Evolutionary conservation across 2,797 vertebrate genomes (phyloP).

Genomic region (Sebastiscus albofasciatus): DNA sequence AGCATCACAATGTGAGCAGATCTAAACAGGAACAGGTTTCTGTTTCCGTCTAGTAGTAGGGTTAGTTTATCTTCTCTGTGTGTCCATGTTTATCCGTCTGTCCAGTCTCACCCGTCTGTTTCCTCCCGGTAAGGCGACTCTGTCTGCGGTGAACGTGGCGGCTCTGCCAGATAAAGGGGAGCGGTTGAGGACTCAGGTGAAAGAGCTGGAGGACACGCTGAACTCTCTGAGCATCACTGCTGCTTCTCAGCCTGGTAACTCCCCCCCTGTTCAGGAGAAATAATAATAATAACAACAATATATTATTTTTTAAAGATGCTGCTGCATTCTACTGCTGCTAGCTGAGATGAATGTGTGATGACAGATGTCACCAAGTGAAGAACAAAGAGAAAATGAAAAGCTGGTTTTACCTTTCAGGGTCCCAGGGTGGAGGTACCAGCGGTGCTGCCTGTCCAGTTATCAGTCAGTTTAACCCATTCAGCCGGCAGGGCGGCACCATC

Average conservation of each 20-base stretch:
- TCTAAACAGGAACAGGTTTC: background rate
- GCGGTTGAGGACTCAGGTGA: slow-evolving; percentile 88
- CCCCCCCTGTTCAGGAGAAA: background rate
- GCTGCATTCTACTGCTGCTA: background rate
- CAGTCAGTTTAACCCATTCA: slow-evolving; percentile 58
- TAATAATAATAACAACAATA: background rate
- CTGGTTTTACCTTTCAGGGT: slow-evolving; percentile 49
- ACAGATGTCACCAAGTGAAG: background rate
- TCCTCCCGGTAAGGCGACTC: slow-evolving; percentile 78
- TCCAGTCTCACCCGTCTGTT: too few relatives aligned
- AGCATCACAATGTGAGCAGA: background rate
- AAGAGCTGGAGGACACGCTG: slow-evolving; percentile 87
- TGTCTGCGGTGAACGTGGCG: slow-evolving; percentile 88
- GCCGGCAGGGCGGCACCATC: slow-evolving; percentile 63
- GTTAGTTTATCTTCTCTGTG: background rate
- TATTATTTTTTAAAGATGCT: background rate
- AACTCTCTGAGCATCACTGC: slow-evolving; percentile 80
- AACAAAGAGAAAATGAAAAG: background rate
- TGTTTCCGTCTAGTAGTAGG: background rate
- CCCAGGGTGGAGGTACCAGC: slow-evolving; percentile 17
- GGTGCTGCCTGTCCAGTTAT: background rate
- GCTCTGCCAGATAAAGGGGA: slow-evolving; percentile 93
- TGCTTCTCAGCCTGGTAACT: slow-evolving; percentile 67
- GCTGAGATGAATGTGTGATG: background rate
- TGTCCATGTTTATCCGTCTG: background rate